Base-by-base conservation (phyloP, 1,140 invertebrate species). In the Papilio glaucus region DNA sequence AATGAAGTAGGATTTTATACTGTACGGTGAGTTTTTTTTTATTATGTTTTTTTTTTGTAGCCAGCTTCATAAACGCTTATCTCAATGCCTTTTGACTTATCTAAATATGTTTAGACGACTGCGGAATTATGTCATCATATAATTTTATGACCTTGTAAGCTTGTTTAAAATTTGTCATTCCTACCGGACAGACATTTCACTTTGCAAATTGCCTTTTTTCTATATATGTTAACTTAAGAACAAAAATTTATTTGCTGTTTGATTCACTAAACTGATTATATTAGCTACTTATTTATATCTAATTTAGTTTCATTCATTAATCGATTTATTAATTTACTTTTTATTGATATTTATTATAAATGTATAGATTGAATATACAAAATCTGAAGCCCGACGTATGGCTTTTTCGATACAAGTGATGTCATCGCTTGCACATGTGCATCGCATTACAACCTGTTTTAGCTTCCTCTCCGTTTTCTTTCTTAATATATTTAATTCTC, bases 1-100 rank as follows among this genome's bases (percentile, higher is more conserved):
- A 71, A 67, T 72, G 49, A 71, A 29, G 33, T 71, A 49, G 29
- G 67, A 41, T 68, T 73, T 75, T 61, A 45, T 53, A 67, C 61
- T 18, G 24, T 53, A 71, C 68, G 13, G 68, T 76, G 38, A 68
- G 39, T 42, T 26, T 45, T 67, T 26, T 69, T 69, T 49, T 67
- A 45, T 38, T 53, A 53, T 69, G n/a, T 12, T 69, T 69, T 69
- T 49, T 13, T 33, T 18, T 15, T 8, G 29, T 37, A 37, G 29
- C 29, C n/a, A 18, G 29, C 24, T 68, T 15, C 41, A 12, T n/a
- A 68, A 21, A 26, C 45, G 13, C 8, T 13, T 68, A 69, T 69
- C 26, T 53, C 33, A 57, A 15, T 18, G 15, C 42, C 15, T 57
- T 53, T 57, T 12, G 21, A 57, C 21, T 57, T 57, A 57, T 57